Evolutionary conservation across 2,888 invertebrate genomes (phyloP).

Genomic region (Clunio marinus): DNA sequence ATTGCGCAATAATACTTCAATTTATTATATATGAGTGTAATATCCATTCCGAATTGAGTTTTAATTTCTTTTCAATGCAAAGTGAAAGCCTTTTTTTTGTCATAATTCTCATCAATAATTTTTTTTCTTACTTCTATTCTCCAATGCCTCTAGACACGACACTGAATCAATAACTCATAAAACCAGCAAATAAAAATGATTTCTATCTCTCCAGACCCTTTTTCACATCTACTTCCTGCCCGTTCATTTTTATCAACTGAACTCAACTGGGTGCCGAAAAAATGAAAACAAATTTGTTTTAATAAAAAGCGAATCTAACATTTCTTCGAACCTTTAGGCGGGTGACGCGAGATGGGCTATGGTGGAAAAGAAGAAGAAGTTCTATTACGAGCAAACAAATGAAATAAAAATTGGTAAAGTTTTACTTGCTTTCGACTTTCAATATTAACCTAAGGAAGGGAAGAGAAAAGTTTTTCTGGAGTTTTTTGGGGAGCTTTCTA

Average conservation of each 20-base stretch:
- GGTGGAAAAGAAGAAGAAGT: constrained; percentile 2
- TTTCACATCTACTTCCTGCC: background rate
- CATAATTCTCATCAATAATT: too few species aligned
- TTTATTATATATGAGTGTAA: background rate
- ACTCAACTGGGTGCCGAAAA: constrained; percentile 4
- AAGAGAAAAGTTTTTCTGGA: constrained; percentile 4
- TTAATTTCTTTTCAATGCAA: background rate
- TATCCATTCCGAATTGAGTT: background rate
- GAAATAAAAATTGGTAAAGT: constrained; percentile 37
- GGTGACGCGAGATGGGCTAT: background rate
- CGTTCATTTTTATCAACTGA: background rate
- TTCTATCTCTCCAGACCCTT: background rate
- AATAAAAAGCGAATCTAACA: background rate
- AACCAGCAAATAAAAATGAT: too few species aligned
- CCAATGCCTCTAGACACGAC: background rate
- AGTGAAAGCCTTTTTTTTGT: too few species aligned
- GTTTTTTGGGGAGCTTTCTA: background rate
- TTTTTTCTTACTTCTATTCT: background rate
- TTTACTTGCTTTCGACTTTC: constrained; percentile 16
- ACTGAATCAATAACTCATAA: background rate
- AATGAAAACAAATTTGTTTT: constrained; percentile 31
- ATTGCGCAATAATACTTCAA: background rate
- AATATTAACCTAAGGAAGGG: constrained; percentile 15
- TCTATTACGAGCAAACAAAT: constrained; percentile 28
- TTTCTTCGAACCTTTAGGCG: constrained; percentile 26